A percentile compares a stretch with the other conserved stretches of the same genome.
phyloP scores from a whole-genome alignment of 2,113 vertebrate genomes.

The Pseudorasbora parva region DNA sequence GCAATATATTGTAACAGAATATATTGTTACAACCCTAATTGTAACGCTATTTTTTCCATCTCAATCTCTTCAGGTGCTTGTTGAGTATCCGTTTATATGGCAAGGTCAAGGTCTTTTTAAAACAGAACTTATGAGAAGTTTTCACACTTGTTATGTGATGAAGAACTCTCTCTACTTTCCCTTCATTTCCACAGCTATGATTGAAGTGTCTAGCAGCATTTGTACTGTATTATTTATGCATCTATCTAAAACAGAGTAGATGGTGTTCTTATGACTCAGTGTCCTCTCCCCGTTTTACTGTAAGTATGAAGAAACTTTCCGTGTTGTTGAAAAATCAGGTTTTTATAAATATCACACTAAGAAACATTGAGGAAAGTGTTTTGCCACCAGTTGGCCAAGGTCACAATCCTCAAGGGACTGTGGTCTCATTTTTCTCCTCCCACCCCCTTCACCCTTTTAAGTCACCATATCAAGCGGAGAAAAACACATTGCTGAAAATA shows the following conservation, averaged over 20 bases:
- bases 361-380: neutral
- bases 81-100: neutral
- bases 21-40: too few species aligned
- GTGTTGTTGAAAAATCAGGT: neutral
- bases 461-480: conserved; percentile 31
- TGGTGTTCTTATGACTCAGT: conserved; percentile 55
- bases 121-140: conserved; percentile 25
- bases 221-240: conserved; percentile 64
- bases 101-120: conserved; percentile 34
- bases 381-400: conserved; percentile 12
- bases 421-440: conserved; percentile 25
- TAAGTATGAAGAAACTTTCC: neutral
- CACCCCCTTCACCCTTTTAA: conserved; percentile 23
- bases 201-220: conserved; percentile 49
- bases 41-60: neutral
- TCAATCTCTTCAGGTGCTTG: conserved; percentile 5
- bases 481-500: conserved; percentile 45
- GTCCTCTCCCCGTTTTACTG: conserved; percentile 34
- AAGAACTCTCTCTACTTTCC: neutral
- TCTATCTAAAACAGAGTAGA: conserved; percentile 39
- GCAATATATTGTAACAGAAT: too few species aligned
- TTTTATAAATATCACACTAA: neutral
- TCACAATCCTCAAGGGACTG: neutral
- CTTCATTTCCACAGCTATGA: neutral
- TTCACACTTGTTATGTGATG: neutral